A percentile compares a stretch with the other conserved stretches of the same genome.
Evolutionary conservation across 2,113 vertebrate genomes (phyloP).

Genomic region (Pitta sordida): DNA sequence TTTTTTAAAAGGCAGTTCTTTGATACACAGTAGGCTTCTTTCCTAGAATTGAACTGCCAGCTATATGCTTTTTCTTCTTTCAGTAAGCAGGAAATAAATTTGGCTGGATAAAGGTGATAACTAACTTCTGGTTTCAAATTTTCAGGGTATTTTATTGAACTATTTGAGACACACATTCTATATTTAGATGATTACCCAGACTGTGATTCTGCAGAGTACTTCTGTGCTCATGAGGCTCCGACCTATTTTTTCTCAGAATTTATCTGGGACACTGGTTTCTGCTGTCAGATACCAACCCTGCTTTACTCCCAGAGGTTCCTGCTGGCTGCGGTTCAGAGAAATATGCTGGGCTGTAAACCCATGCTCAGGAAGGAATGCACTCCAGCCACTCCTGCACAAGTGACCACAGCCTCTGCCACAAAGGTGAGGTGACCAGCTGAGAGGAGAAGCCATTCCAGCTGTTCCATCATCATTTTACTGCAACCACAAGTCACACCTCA

Average conservation of each 20-base stretch:
- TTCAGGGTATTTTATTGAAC: not conserved
- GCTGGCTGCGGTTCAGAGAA: not conserved
- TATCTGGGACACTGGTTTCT: not conserved
- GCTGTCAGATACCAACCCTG: not conserved
- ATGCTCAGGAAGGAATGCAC: not conserved
- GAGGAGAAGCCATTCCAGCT: not conserved
- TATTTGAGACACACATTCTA: accelerated
- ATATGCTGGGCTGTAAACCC: not conserved
- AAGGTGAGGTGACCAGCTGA: not conserved
- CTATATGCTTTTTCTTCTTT: not conserved
- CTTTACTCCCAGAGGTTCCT: not conserved
- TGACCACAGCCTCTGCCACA: not conserved
- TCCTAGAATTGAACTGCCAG: not conserved
- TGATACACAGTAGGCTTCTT: not conserved
- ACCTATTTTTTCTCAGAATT: conserved; percentile 22
- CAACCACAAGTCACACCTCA: not conserved
- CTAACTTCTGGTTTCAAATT: not conserved
- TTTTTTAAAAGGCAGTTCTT: not conserved
- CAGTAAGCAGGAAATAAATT: not conserved
- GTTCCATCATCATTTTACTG: not conserved
- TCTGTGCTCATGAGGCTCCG: not conserved
- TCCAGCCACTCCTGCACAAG: not conserved
- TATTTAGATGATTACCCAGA: not conserved
- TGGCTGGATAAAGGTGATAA: not conserved
- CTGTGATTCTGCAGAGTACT: not conserved